Base-by-base conservation (phyloP, 2,888 invertebrate species). In the Leptopilina drosophilae region DNA sequence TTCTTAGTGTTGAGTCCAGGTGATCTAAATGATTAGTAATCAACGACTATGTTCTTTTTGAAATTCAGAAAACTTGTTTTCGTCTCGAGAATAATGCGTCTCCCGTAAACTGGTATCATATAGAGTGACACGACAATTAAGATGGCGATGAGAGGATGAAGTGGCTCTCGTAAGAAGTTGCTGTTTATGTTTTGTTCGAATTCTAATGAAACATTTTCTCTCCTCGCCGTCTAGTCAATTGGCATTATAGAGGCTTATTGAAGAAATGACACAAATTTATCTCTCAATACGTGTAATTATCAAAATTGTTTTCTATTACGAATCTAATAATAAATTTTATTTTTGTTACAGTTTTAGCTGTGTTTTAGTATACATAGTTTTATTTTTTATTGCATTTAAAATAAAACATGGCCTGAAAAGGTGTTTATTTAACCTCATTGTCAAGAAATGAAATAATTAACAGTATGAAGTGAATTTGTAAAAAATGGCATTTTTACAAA, bases 231-330 rank as follows among this genome's bases (percentile, higher is more conserved):
- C 78, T 66, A 67, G 77, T 82, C 67, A 67, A 46, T 76, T 59
- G 81, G 33, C 33, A 33, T 33, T 33, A 76, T 79, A 77, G 77
- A 73, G 80, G 81, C 80, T 84, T 81, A 82, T 49, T 62, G 12
- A 65, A 56, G 79, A 82, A 83, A 83, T 83, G 80, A 76, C 80
- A 73, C 12, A 49, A 33, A 33, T 33, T 33, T 33, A 33, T 33
- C 33, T 2, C 33, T 33, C 33, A 33, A 33, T 33, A 3, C 20
- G 33, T 33, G 2, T 33, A 33, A 33, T 33, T 33, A 33, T 33
- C 33, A 33, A 4, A 33, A 33, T 1, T 33, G 33, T 33, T 33
- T 33, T 33, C 33, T 33, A 26, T 26, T 26, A 26, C 3, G 26
- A 0, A n/a, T n/a, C 26, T 26, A 26, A 26, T 33, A 3, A 33